Evolutionary conservation across 2,888 invertebrate genomes (phyloP).

Genomic region (Drosophila conformis): DNA sequence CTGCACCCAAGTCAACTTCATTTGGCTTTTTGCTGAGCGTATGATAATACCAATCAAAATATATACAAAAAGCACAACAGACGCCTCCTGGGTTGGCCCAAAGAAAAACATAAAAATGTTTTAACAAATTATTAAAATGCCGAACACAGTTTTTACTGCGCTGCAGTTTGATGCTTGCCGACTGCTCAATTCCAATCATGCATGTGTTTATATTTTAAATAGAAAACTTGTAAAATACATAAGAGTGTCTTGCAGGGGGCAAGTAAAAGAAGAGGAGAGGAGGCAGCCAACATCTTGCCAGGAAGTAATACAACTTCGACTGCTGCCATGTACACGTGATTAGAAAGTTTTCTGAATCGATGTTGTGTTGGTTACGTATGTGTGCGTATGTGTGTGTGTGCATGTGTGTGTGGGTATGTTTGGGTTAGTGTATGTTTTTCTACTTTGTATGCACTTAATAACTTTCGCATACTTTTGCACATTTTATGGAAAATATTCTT

Average conservation of each 20-base stretch:
- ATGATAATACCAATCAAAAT: constrained; percentile 65
- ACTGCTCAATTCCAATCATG: constrained; percentile 73
- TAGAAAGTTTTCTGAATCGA: constrained; percentile 71
- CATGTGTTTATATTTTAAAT: constrained; percentile 81
- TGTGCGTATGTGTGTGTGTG: constrained; percentile 23
- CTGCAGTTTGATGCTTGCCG: constrained; percentile 32
- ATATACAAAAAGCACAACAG: constrained; percentile 23
- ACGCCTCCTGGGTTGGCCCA: neutral
- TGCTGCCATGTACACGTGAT: constrained; percentile 76
- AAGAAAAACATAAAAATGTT: constrained; percentile 48
- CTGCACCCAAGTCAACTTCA: neutral
- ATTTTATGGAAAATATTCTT: constrained; percentile 77
- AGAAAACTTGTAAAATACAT: constrained; percentile 71
- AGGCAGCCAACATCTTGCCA: constrained; percentile 54
- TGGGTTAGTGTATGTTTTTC: constrained; percentile 63
- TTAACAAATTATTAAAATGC: constrained; percentile 51
- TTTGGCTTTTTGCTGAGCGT: constrained; percentile 19
- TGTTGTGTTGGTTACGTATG: constrained; percentile 32
- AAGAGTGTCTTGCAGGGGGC: constrained; percentile 27
- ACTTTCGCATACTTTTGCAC: constrained; percentile 80
- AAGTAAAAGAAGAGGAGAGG: neutral
- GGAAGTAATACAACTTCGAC: constrained; percentile 73
- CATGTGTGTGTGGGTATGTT: constrained; percentile 30
- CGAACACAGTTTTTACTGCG: constrained; percentile 12
- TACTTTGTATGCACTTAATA: constrained; percentile 81